These are phyloP conservation scores for Pseudobourletiella spinata DNA, from an alignment of 1,140 invertebrate species.

Conservation along the genomic window DNA sequence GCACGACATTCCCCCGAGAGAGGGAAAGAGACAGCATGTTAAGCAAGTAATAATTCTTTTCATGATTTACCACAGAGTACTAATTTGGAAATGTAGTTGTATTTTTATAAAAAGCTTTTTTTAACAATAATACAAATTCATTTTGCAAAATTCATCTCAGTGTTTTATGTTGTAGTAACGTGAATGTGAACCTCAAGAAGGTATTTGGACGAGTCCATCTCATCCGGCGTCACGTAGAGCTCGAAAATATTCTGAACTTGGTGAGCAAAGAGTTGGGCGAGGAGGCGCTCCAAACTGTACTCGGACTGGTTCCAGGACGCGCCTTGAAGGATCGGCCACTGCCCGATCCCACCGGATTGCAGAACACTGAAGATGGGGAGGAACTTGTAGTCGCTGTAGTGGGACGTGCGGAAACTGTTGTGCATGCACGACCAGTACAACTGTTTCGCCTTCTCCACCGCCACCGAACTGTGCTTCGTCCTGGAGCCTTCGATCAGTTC, in stretches of 20 bases:
- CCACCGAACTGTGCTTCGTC: slow-evolving; percentile 39
- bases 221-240: slow-evolving; percentile 46
- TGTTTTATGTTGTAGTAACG: too few species aligned
- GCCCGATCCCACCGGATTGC: slow-evolving; percentile 41
- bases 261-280: slow-evolving; percentile 45
- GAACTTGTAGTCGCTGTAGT: slow-evolving; percentile 37
- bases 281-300: slow-evolving; percentile 42
- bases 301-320: slow-evolving; percentile 37
- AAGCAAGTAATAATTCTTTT: too few species aligned
- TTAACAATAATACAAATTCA: too few species aligned
- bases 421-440: slow-evolving; percentile 49
- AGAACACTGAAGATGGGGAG: slow-evolving; percentile 43
- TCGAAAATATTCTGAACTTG: slow-evolving; percentile 49
- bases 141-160: too few species aligned
- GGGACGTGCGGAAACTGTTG: slow-evolving; percentile 41
- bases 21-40: not conserved
- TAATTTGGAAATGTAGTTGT: too few species aligned
- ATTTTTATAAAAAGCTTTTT: too few species aligned
- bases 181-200: slow-evolving; percentile 43
- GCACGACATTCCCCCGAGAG: too few species aligned
- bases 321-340: slow-evolving; percentile 45
- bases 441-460: slow-evolving; percentile 44
- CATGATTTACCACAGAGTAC: too few species aligned
- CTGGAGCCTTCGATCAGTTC: slow-evolving; percentile 39
- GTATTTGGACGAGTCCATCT: slow-evolving; percentile 46